Conservation (phyloP, 2,113 vertebrate species). For the Sapayoa aenigma region DNA sequence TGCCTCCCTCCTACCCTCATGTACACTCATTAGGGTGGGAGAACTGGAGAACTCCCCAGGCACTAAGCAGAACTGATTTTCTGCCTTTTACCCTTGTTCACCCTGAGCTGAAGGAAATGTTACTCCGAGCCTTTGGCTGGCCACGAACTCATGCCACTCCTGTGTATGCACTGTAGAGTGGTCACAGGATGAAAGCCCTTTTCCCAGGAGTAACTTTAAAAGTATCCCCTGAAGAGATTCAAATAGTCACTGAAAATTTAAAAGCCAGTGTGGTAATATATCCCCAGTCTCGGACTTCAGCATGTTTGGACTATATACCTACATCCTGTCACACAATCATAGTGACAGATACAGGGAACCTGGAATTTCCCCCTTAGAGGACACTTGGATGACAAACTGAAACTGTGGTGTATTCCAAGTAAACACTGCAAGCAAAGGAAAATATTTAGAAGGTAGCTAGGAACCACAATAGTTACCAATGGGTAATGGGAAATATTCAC, state of each 20-base stretch:
- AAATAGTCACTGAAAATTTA: not conserved
- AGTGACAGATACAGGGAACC: not conserved
- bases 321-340: not conserved
- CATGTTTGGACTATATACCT: not conserved
- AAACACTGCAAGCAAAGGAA: not conserved
- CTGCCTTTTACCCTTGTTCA: not conserved
- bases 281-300: not conserved
- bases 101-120: not conserved
- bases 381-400: not conserved
- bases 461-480: not conserved
- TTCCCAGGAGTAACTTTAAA: not conserved
- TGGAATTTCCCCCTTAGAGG: not conserved
- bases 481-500: not conserved
- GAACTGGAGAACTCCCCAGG: not conserved
- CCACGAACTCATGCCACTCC: not conserved
- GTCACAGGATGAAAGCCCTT: not conserved
- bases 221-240: not conserved
- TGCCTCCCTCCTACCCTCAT: not conserved
- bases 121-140: not conserved
- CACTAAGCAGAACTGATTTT: not conserved
- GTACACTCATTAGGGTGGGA: not conserved
- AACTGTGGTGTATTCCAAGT: not conserved
- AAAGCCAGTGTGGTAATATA: not conserved
- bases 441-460: constrained; percentile 23
- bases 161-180: not conserved